Evolutionary conservation across 2,797 vertebrate species (phyloP).

Genomic region (Mormyrus proboscirostris): DNA sequence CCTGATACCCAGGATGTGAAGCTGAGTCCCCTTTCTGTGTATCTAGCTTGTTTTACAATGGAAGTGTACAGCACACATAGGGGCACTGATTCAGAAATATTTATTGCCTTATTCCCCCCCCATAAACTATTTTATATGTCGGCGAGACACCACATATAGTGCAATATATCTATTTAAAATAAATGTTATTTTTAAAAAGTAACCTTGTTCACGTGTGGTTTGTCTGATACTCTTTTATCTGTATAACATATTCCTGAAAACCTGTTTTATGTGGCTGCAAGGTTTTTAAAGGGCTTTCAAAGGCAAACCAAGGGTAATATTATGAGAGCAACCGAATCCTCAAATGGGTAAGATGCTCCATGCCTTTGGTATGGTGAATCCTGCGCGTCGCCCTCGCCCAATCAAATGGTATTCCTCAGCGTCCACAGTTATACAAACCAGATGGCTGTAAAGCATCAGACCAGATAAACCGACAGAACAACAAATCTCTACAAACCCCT

Average conservation of each 20-base stretch:
- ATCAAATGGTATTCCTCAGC: conserved; percentile 38
- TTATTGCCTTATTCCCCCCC: neutral
- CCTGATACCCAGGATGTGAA: neutral
- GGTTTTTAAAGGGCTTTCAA: neutral
- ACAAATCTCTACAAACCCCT: conserved; percentile 58
- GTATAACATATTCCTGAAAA: neutral
- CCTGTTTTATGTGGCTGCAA: neutral
- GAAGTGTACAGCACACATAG: neutral
- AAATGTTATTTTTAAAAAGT: neutral
- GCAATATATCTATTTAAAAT: neutral
- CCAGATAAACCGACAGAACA: conserved; percentile 60
- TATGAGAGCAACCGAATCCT: neutral
- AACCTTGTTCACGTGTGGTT: neutral
- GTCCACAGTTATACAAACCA: conserved; percentile 58
- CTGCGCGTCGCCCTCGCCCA: conserved; percentile 32
- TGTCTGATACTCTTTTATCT: neutral
- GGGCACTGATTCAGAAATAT: neutral
- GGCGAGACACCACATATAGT: neutral
- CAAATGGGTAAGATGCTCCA: neutral
- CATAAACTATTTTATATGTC: neutral
- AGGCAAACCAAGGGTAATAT: neutral
- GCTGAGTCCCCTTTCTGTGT: neutral
- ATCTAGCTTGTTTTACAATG: neutral
- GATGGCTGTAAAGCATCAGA: conserved; percentile 54
- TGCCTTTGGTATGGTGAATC: neutral